Base-by-base conservation (phyloP, 2,888 invertebrate species). In the Melolontha melolontha region DNA sequence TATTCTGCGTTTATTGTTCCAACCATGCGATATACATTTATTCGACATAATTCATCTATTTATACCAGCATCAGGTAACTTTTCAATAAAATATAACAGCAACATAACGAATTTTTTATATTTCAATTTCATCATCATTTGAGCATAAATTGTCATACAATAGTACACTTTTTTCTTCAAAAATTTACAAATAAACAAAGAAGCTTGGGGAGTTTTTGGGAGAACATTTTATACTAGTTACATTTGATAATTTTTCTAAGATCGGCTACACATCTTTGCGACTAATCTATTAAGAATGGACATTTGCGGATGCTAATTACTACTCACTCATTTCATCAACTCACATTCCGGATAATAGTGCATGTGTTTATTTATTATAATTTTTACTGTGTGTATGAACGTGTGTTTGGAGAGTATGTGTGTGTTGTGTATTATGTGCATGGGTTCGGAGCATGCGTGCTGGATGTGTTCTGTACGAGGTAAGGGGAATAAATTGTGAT, bases 21-120 rank as follows among this genome's bases (percentile, higher is more conserved):
- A 80, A 80, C 75, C 80, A 80, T 78, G 79, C 79, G 76, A 77
- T 79, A 78, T 79, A 81, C 81, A 81, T 78, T 79, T 80, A 78
- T 77, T 75, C 78, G 62, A 77, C 77, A 78, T 76, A 77, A 76
- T 79, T 80, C 77, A 79, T 77, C 79, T 79, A 80, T 79, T 75
- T 79, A 78, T 79, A 79, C 76, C 76, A 79, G 78, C 79, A 78
- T 77, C 75, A 76, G 77, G 78, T 73, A 78, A 77, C 74, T 64
- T 72, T 72, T 70, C 42, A 70, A 70, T 70, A 74, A 74, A 72
- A 70, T 73, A 74, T 73, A 73, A 74, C 67, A 73, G 76, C 75
- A 75, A 78, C 74, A 70, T 62, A 76, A 74, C 71, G 72, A 70
- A 66, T 71, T 63, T 62, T 52, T 62, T 14, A 42, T 34, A 55